These are phyloP conservation scores for Drosophila multiciliata DNA, from an alignment of 2,888 invertebrate genomes.

Conservation along the genomic window DNA sequence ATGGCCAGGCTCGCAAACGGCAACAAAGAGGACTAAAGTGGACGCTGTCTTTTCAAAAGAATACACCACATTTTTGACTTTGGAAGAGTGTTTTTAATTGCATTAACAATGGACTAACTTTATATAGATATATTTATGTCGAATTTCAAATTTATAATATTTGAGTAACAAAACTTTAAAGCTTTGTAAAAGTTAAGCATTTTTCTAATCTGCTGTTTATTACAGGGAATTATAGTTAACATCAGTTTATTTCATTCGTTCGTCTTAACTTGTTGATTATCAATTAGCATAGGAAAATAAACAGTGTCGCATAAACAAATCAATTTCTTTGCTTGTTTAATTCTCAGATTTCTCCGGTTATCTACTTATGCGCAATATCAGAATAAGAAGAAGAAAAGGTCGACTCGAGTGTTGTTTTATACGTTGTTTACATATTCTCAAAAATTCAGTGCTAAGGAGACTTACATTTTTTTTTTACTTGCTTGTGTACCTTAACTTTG, in stretches of 20 bases:
- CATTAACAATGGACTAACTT: neutral
- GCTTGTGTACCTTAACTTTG: constrained; percentile 16
- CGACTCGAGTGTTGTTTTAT: constrained; percentile 8
- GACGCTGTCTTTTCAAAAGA: constrained; percentile 2
- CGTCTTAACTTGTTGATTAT: constrained; percentile 45
- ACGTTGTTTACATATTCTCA: constrained; percentile 22
- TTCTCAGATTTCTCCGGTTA: constrained; percentile 8
- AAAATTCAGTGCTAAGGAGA: constrained; percentile 9
- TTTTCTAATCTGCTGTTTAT: neutral
- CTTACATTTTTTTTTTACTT: neutral
- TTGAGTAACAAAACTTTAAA: neutral
- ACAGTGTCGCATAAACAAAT: constrained; percentile 25
- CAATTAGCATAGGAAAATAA: constrained; percentile 44
- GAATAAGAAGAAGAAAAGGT: constrained; percentile 22
- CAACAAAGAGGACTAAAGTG: neutral
- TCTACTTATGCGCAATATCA: constrained; percentile 7
- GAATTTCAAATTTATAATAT: neutral
- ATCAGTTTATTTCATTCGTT: neutral
- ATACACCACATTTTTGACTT: constrained; percentile 3
- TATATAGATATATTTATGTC: too few species aligned
- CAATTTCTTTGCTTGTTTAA: constrained; percentile 21
- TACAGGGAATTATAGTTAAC: constrained; percentile 22
- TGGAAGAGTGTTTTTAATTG: neutral
- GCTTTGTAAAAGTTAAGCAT: neutral
- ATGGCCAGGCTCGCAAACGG: constrained; percentile 4